Base-by-base conservation (phyloP, 2,113 vertebrate species). In the Vicugna pacos region DNA sequence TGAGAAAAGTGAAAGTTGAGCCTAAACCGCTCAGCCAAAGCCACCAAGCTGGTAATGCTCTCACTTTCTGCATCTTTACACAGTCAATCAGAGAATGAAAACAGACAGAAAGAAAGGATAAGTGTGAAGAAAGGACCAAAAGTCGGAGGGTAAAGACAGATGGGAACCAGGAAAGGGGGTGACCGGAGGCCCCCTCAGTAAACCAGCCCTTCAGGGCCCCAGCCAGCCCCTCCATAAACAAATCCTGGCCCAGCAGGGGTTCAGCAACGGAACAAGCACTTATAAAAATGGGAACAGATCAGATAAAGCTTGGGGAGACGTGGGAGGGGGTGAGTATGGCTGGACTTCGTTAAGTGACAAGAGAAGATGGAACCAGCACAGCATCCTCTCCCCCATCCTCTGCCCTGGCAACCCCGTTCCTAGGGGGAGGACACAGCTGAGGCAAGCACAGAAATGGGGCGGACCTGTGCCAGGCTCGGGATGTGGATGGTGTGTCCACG, bases 401-500 rank as follows among this genome's bases (percentile, higher is more conserved):
- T 42, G 38, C n/a, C 14, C 2, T 11, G 0, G 0, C 52, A 42
- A 42, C 24, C 46, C 50, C 10, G 1, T 14, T 24, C 35, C 24
- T 1, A 5, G 28, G 42, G 1, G 22, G 38, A 16, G 38, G 42
- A 32, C 10, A 3, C 11, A 35, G 65, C 85, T 30, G 15, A 52
- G 73, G 46, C 30, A 16, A 76, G 26, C 14, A 56, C 52, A 50
- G 16, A 54, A 32, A 38, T 20, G 48, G 50, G 42, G 30, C n/a
- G 1, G 46, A 16, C 24, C 13, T 17, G 24, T 28, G n/a, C 11
- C 8, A 12, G 42, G 64, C 10, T 72, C 15, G 1, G n/a, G 11
- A 4, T 5, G 26, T 4, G 0, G 30, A 82, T 0, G 20, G 80
- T 1, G 0, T 22, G 38, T 54, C 50, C 14, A 24, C 0, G 14